A percentile compares a stretch with the other conserved stretches of the same genome.
Evolutionary conservation across 2,113 vertebrate genomes (phyloP).

Genomic region (Zootoca vivipara): DNA sequence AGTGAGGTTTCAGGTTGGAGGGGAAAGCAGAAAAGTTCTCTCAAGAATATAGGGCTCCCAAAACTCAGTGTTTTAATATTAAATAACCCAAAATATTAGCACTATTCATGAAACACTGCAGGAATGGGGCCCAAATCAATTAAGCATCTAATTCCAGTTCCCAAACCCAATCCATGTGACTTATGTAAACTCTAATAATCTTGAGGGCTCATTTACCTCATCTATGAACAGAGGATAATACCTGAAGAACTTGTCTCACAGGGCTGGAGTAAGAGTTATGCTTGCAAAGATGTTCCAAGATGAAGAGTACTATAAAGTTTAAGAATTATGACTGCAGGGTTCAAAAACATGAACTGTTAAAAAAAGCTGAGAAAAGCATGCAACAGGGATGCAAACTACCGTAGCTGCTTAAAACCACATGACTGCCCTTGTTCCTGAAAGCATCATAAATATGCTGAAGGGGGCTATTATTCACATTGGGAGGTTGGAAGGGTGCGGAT

Average conservation of each 20-base stretch:
- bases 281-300: conserved; percentile 32
- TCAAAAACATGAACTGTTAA: conserved; percentile 21
- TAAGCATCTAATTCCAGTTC: neutral
- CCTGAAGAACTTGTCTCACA: conserved; percentile 32
- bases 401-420: neutral
- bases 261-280: conserved; percentile 7
- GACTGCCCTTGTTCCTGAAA: conserved; percentile 16
- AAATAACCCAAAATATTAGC: conserved; percentile 10
- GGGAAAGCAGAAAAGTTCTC: conserved; percentile 13
- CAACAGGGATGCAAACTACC: neutral
- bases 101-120: neutral
- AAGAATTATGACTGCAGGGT: conserved; percentile 32
- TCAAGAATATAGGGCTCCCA: neutral
- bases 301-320: conserved; percentile 23
- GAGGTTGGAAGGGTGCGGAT: neutral
- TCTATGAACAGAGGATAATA: conserved; percentile 22
- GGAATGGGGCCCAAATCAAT: conserved; percentile 14
- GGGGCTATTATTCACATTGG: neutral
- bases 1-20: neutral
- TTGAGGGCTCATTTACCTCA: conserved; percentile 25
- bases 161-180: neutral
- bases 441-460: neutral
- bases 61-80: neutral
- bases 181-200: conserved; percentile 18
- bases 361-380: neutral